Conservation (phyloP, 2,888 invertebrate species). For the Sminthurinus aureus region DNA sequence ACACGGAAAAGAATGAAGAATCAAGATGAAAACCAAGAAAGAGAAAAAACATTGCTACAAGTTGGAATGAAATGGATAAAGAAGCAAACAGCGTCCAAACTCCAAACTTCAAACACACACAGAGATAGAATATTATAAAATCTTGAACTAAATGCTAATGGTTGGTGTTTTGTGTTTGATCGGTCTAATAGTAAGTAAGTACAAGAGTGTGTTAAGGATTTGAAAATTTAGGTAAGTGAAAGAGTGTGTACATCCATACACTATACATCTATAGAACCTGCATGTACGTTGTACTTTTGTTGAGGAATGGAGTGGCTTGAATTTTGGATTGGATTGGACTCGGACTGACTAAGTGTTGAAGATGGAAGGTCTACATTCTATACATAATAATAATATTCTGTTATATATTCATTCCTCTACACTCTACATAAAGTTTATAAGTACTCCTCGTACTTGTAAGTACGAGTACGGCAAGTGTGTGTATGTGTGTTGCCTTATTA, state of each 20-base stretch:
- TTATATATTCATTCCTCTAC: neutral
- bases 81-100: neutral
- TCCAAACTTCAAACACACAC: neutral
- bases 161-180: neutral
- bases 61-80: neutral
- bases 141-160: neutral
- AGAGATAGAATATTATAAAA: neutral
- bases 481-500: neutral
- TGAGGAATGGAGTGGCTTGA: neutral
- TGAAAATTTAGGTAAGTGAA: conserved; percentile 14
- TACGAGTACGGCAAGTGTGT: neutral
- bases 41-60: neutral
- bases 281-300: neutral
- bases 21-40: neutral
- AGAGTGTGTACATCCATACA: neutral
- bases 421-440: neutral
- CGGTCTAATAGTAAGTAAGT: neutral
- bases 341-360: neutral
- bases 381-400: neutral
- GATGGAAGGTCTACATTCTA: neutral
- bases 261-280: too few species aligned
- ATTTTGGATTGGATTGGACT: neutral
- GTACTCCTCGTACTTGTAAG: too few species aligned
- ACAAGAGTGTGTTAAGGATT: neutral
- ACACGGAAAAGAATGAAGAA: neutral